A percentile compares a stretch with the other conserved stretches of the same genome.
Evolutionary conservation across 2,113 vertebrate genomes (phyloP).

Genomic region (Atrichornis clamosus): DNA sequence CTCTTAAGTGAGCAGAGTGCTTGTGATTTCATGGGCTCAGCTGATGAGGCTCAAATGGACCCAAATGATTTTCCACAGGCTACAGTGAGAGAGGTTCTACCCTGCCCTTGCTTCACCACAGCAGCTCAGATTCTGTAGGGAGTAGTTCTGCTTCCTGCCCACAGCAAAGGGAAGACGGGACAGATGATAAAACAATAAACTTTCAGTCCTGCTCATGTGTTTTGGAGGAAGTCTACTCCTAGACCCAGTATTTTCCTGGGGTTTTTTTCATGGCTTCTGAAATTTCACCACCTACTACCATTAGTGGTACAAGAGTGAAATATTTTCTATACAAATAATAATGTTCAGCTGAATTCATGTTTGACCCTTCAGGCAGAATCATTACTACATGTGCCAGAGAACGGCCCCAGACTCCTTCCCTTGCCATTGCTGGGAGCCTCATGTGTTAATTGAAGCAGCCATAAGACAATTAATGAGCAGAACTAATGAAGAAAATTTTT

Average conservation of each 20-base stretch:
- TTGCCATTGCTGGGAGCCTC: neutral
- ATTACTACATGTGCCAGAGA: fast-evolving
- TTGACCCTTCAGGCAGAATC: neutral
- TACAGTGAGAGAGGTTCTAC: neutral
- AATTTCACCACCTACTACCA: neutral
- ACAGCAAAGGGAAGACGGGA: neutral
- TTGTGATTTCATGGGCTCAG: neutral
- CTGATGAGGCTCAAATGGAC: neutral
- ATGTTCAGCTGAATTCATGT: neutral
- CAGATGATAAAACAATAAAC: fast-evolving
- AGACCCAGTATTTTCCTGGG: neutral
- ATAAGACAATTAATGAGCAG: neutral
- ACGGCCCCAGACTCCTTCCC: neutral
- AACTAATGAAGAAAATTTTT: neutral
- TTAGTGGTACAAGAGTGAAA: neutral
- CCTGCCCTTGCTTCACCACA: neutral
- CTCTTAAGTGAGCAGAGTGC: neutral
- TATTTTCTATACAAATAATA: neutral
- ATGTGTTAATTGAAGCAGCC: neutral
- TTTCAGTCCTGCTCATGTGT: neutral
- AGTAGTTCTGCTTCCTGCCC: neutral
- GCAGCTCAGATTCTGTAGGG: neutral
- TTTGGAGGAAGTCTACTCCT: neutral
- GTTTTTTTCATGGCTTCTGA: neutral
- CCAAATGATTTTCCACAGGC: neutral